phyloP scores from a whole-genome alignment of 2,888 invertebrate genomes.

The Drosophila neoperkinsi region DNA sequence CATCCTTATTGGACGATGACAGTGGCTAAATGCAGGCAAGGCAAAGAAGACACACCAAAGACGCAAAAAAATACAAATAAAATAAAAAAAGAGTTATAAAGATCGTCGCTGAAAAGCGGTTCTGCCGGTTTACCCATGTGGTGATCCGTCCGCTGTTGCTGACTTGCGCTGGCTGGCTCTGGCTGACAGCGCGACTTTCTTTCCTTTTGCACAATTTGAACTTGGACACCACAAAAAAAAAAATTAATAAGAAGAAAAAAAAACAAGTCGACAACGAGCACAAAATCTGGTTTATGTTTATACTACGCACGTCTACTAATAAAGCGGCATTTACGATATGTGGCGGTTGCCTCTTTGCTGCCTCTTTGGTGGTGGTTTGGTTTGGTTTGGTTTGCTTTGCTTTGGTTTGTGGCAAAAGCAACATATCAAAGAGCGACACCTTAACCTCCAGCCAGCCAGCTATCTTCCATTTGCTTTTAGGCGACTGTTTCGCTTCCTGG shows the following conservation, averaged over 20 bases:
- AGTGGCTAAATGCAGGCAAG: conserved; percentile 42
- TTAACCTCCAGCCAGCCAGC: conserved; percentile 39
- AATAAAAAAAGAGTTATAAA: conserved; percentile 27
- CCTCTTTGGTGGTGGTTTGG: conserved; percentile 25
- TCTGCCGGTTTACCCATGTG: conserved; percentile 76
- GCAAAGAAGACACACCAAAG: conserved; percentile 48
- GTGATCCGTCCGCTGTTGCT: conserved; percentile 58
- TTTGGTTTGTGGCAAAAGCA: conserved; percentile 5
- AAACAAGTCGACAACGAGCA: conserved; percentile 35
- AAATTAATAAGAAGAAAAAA: not conserved
- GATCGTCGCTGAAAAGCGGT: conserved; percentile 65
- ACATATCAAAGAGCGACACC: conserved; percentile 20
- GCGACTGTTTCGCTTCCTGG: conserved; percentile 56
- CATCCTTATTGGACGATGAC: conserved; percentile 31
- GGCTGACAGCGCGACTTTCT: conserved; percentile 53
- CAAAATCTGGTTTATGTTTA: conserved; percentile 74
- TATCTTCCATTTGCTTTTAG: conserved; percentile 42
- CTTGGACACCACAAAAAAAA: conserved; percentile 66
- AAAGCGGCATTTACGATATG: conserved; percentile 58
- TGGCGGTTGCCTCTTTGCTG: conserved; percentile 22
- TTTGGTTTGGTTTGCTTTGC: not conserved
- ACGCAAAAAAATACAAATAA: conserved; percentile 30
- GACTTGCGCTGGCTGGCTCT: conserved; percentile 9
- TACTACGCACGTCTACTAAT: conserved; percentile 57
- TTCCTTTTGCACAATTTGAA: conserved; percentile 77